Base-by-base conservation (phyloP, 2,888 invertebrate genomes). In the Chelonus formosanus region DNA sequence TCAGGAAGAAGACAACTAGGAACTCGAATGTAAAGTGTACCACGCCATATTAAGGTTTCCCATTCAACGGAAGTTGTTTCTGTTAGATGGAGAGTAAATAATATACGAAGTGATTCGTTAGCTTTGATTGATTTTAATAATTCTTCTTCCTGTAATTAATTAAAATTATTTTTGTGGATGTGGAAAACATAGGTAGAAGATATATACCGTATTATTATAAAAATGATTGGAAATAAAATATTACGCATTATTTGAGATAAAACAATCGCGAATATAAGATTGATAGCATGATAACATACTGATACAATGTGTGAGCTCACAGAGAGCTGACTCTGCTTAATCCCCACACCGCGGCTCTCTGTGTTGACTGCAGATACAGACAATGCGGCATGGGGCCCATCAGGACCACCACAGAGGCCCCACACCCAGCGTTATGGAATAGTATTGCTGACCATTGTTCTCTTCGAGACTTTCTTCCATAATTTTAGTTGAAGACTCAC, bases 361-460 rank as follows among this genome's bases (percentile, higher is more conserved):
- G 89, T 87, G 87, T 86, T 87, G 85, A 84, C 82, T 83, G 85
- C 84, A 71, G 85, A 84, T 80, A 84, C 84, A 84, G 88, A 89
- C 83, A 88, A 87, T 89, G 90, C 90, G 89, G 91, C 91, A 89
- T 91, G 94, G 93, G 96, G 96, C 91, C 91, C 97, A 97, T 97
- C 97, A 98, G 97, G 97, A 97, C 94, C 96, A 97, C 95, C 94
- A 97, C 97, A 94, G 97, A 96, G 97, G 97, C 96, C 96, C 96
- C 90, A 95, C 93, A 86, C 96, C 96, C 93, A 97, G 94, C 92
- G 95, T 88, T 86, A 89, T 88, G 85, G 86, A 87, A 79, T 86
- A 88, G 78, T 87, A 86, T 62, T 79, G 83, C 67, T 79, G 71
- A 44, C 76, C 78, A 63, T 75, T 76, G 48, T 74, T 75, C 75